A percentile compares a stretch with the other conserved stretches of the same genome.
Conservation (phyloP, 2,888 invertebrate species). For the Stenchaetothrips biformis region DNA sequence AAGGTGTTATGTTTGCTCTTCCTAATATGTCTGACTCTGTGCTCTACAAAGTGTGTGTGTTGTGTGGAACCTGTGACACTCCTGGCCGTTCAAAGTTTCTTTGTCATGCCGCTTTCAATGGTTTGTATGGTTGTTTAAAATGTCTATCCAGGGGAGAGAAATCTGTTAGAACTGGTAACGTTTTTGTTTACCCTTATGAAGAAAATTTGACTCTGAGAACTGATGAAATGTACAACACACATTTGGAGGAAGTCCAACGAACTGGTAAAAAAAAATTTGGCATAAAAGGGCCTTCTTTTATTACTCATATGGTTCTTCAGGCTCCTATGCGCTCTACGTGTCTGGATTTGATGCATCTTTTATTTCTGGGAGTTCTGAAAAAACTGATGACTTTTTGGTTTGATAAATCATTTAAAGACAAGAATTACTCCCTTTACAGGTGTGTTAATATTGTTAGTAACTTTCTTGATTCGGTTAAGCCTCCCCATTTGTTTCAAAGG, state of each 20-base stretch:
- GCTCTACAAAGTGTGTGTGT: too few species aligned
- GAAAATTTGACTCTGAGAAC: conserved; percentile 33
- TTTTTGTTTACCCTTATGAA: conserved; percentile 35
- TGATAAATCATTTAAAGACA: conserved; percentile 29
- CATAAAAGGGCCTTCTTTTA: conserved; percentile 35
- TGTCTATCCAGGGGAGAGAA: too few species aligned
- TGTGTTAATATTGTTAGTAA: conserved; percentile 31
- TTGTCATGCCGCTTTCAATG: too few species aligned
- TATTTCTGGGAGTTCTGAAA: conserved; percentile 35
- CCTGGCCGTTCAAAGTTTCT: too few species aligned
- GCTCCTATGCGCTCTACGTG: conserved; percentile 32
- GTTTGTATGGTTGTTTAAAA: too few species aligned
- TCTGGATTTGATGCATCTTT: conserved; percentile 36
- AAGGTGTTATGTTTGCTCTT: too few species aligned
- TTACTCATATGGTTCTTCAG: too few species aligned
- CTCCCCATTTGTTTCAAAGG: conserved; percentile 35
- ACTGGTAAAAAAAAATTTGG: conserved; percentile 32
- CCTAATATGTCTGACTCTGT: too few species aligned
- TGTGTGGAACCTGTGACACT: too few species aligned
- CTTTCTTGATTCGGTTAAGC: conserved; percentile 30
- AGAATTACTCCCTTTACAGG: conserved; percentile 33
- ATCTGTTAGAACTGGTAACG: background rate
- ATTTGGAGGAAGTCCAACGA: conserved; percentile 32
- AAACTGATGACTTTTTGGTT: conserved; percentile 34
- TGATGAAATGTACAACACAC: conserved; percentile 31